Evolutionary conservation across 2,797 vertebrate genomes (phyloP), one percentile per base, ranked within the genome.

Genomic region (Taeniopygia guttata): DNA sequence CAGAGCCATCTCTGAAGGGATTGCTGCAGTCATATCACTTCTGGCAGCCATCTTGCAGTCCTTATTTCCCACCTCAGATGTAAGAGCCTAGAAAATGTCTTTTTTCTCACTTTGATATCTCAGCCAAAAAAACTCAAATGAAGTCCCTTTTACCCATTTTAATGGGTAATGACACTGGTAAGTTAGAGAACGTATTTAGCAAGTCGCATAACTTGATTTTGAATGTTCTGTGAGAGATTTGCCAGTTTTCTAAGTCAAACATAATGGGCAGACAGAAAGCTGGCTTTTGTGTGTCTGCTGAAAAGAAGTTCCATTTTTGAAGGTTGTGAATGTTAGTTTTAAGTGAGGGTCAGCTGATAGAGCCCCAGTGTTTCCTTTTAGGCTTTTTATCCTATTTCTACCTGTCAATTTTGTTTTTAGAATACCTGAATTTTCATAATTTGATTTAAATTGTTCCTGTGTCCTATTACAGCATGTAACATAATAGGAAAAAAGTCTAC

Each of bases 371-470:
- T 48, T 73, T 88, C 42, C 36, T 80, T 72, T 34, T 32, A n/a
- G 76, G 11, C 4, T 56, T 83, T 85, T 67, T 64, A 32, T 56
- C 14, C 7, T 93, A 27, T 68, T 87, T 64, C 32, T 86, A n/a
- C 45, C 20, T 69, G 26, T 75, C 46, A 19, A 42, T 74, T 92
- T 84, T 94, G 54, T 11, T 77, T 85, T 85, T 80, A 66, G 84
- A 93, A 49, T 87, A 56, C 40, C 22, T 91, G 54, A 68, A 70
- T 95, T 90, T 88, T 89, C 67, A 42, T 91, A 48, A 89, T 84
- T 79, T 93, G 67, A 90, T 94, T 94, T 84, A 91, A 92, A 89
- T 87, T 96, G 82, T 95, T 92, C 81, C 23, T 96, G 38, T 96
- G 67, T 94, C 84, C 90, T 72, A 92, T 96, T 93, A 80, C 78